Conservation (phyloP, 2,888 invertebrate species). For the Spilosoma lubricipeda region DNA sequence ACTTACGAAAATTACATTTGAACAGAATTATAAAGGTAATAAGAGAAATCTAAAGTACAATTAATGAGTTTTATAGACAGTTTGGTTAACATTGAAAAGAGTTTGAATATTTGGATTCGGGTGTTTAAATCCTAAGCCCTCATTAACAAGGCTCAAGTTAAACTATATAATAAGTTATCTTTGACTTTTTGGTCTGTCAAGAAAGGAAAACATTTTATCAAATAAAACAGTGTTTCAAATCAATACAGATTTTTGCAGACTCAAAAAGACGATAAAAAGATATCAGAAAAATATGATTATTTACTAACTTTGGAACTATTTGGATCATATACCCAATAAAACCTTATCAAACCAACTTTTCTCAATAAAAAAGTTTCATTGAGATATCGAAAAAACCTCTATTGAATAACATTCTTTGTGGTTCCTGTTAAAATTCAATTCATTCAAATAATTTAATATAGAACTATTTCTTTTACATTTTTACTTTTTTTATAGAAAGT, state of each 20-base stretch:
- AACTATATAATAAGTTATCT: not conserved
- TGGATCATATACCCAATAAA: not conserved
- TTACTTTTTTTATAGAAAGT: too few relatives aligned
- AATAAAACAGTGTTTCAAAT: not conserved
- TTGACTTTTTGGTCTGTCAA: not conserved
- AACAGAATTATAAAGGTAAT: not conserved
- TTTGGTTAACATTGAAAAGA: not conserved
- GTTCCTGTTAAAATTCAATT: too few relatives aligned
- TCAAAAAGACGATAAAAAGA: not conserved
- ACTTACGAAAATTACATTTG: not conserved
- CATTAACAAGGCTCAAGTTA: conserved; percentile 26
- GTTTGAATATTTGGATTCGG: not conserved
- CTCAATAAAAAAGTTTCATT: not conserved
- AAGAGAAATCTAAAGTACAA: not conserved
- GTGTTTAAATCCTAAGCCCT: not conserved
- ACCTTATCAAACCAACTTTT: not conserved
- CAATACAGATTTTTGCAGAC: not conserved
- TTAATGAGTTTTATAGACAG: not conserved
- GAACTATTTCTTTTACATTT: too few relatives aligned
- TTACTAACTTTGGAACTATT: not conserved
- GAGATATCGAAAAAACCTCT: not conserved
- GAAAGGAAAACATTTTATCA: not conserved
- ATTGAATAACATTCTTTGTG: not conserved
- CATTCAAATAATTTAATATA: too few relatives aligned
- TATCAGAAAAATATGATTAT: not conserved